phyloP scores from a whole-genome alignment of 2,797 vertebrate genomes.

The Allobates femoralis region DNA sequence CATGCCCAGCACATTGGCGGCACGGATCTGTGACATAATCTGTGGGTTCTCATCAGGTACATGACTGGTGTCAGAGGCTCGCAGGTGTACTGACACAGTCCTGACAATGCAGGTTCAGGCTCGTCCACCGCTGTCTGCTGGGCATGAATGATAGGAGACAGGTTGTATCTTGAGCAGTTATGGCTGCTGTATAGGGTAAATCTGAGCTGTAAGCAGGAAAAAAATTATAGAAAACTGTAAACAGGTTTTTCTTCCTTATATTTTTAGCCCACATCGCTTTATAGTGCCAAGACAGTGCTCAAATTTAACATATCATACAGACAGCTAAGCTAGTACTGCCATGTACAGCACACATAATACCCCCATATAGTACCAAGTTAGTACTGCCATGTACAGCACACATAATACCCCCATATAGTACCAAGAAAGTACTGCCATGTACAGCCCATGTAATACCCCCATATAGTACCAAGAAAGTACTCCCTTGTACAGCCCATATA shows the following conservation, averaged over 20 bases:
- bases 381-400: not conserved
- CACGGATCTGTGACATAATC: conserved; percentile 33
- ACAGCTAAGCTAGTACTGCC: not conserved
- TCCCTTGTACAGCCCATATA: not conserved
- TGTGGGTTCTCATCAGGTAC: not conserved
- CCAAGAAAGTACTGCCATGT: not conserved
- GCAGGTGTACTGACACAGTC: conserved; percentile 26
- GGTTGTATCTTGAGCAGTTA: conserved; percentile 33
- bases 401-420: not conserved
- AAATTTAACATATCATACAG: too few species aligned
- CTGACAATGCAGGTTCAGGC: conserved; percentile 26
- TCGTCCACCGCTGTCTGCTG: not conserved
- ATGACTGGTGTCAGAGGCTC: not conserved
- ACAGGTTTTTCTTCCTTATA: not conserved
- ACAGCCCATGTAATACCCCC: not conserved
- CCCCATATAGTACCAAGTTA: not conserved
- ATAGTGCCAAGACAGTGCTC: not conserved
- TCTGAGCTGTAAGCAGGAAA: not conserved
- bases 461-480: not conserved
- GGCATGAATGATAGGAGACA: not conserved
- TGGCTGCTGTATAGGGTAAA: not conserved
- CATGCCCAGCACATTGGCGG: not conserved
- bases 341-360: not conserved
- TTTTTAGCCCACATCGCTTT: not conserved
- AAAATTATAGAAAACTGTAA: not conserved